Percentiles rank a stretch among this genome's conserved stretches.
Evolutionary conservation across 2,113 vertebrate genomes (phyloP).

Genomic region (Odontophorus gujanensis): DNA sequence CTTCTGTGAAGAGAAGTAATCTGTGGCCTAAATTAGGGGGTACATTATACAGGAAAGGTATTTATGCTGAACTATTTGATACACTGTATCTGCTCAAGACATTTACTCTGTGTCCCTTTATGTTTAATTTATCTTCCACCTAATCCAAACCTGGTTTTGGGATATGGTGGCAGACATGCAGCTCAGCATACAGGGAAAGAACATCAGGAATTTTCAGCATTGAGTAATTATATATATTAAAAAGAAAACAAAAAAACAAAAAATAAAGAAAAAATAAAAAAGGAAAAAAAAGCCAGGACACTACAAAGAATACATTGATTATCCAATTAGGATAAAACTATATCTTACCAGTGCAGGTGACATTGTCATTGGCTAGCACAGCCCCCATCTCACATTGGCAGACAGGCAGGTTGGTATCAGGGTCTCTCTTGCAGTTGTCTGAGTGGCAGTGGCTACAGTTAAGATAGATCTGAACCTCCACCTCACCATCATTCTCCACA

Average conservation of each 20-base stretch:
- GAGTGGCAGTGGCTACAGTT: conserved; percentile 91
- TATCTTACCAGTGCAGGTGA: conserved; percentile 83
- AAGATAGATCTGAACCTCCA: conserved; percentile 85
- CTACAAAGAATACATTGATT: background rate
- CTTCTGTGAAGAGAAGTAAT: conserved; percentile 24
- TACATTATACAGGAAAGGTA: background rate
- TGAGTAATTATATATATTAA: background rate
- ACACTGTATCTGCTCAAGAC: background rate
- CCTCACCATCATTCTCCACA: conserved; percentile 90
- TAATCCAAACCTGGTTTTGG: background rate
- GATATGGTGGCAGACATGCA: background rate
- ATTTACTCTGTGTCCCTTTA: background rate
- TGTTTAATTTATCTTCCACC: background rate
- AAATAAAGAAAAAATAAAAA: too few species aligned
- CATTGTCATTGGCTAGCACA: conserved; percentile 84
- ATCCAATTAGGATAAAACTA: background rate
- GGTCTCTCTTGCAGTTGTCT: conserved; percentile 85
- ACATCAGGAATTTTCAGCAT: background rate
- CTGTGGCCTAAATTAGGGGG: conserved; percentile 3
- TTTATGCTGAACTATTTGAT: background rate
- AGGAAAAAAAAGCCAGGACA: background rate
- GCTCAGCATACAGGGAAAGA: background rate
- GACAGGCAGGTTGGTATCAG: conserved; percentile 78
- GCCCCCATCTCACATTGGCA: conserved; percentile 86
- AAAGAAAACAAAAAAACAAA: too few species aligned